A percentile compares a stretch with the other conserved stretches of the same genome.
Conservation (phyloP, 2,797 vertebrate genomes). For the Acrossocheilus wenchowensis region DNA sequence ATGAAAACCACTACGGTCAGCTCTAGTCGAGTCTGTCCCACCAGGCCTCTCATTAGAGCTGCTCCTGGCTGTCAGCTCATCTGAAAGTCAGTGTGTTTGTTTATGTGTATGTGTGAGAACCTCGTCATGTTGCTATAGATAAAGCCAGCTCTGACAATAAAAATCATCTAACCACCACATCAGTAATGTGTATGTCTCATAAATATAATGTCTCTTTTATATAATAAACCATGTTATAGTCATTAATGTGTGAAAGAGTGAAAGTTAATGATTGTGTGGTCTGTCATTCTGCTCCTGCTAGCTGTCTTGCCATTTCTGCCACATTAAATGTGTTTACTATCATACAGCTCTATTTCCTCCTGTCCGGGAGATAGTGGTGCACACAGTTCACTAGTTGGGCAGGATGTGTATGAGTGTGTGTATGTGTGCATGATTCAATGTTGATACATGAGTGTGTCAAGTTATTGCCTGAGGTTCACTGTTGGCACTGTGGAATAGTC, state of each 20-base stretch:
- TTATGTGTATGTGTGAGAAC: slow-evolving; percentile 4
- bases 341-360: slow-evolving; percentile 62
- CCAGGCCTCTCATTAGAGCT: slow-evolving; percentile 17
- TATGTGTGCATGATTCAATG: slow-evolving; percentile 23
- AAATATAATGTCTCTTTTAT: background rate
- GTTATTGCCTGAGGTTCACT: slow-evolving; percentile 27
- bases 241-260: slow-evolving; percentile 6
- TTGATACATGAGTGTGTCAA: slow-evolving; percentile 26
- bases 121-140: background rate
- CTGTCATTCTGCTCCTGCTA: slow-evolving; percentile 66
- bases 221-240: slow-evolving; percentile 8
- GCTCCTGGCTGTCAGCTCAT: slow-evolving; percentile 15
- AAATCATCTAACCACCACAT: background rate
- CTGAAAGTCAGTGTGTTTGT: background rate
- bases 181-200: background rate
- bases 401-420: slow-evolving; percentile 12
- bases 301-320: slow-evolving; percentile 74
- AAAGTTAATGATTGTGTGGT: slow-evolving; percentile 48
- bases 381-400: slow-evolving; percentile 42
- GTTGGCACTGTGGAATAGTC: slow-evolving; percentile 28
- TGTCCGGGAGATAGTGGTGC: slow-evolving; percentile 14
- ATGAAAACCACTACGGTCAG: background rate
- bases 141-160: slow-evolving; percentile 13
- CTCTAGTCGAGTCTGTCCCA: background rate
- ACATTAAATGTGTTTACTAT: slow-evolving; percentile 68